A percentile compares a stretch with the other conserved stretches of the same genome.
Evolutionary conservation across 2,113 vertebrate genomes (phyloP).

Genomic region (Eulemur macaco): DNA sequence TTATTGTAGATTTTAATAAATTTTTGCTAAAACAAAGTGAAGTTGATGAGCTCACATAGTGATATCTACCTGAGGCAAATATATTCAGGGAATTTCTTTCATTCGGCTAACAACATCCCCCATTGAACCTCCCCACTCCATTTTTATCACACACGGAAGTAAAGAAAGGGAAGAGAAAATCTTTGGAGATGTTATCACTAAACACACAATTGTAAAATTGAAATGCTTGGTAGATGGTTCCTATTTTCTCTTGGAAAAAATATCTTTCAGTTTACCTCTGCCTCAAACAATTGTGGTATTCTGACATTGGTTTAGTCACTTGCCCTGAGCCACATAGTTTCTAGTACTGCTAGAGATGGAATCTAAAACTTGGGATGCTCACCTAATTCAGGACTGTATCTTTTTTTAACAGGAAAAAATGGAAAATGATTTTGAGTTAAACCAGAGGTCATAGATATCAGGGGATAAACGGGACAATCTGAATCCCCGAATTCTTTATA

Average conservation of each 20-base stretch:
- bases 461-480: not conserved
- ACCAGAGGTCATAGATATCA: not conserved
- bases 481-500: not conserved
- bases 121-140: not conserved
- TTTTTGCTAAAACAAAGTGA: not conserved
- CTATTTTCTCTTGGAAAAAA: slow-evolving; percentile 9
- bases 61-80: not conserved
- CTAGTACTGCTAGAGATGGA: not conserved
- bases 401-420: not conserved
- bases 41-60: not conserved
- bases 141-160: not conserved
- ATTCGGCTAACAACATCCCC: not conserved
- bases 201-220: not conserved
- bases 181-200: not conserved
- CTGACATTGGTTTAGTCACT: not conserved
- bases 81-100: not conserved
- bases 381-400: not conserved
- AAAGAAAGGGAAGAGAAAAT: slow-evolving; percentile 15
- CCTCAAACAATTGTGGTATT: not conserved
- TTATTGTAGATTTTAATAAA: not conserved
- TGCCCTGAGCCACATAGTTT: not conserved
- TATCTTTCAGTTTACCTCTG: not conserved
- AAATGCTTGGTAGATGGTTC: not conserved
- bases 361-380: not conserved
- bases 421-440: slow-evolving; percentile 12